Percentiles rank a stretch among this genome's conserved stretches.
Conservation (phyloP, 2,797 vertebrate species). For the Clarias fuscus region DNA sequence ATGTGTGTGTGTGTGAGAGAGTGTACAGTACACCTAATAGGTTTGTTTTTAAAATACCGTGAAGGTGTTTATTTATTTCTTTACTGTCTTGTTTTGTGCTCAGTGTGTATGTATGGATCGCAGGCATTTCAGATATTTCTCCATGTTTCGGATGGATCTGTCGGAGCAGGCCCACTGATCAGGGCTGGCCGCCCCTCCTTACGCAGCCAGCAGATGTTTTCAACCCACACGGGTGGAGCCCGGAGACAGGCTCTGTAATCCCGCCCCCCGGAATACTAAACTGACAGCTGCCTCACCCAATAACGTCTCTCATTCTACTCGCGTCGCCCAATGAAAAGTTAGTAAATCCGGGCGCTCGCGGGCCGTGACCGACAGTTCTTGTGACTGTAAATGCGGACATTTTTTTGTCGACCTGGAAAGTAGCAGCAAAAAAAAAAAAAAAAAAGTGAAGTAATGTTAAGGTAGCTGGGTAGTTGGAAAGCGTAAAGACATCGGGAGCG, state of each 20-base stretch:
- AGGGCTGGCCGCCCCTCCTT: slow-evolving; percentile 48
- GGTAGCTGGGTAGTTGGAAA: slow-evolving; percentile 23
- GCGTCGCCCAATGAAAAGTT: slow-evolving; percentile 72
- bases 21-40: neutral
- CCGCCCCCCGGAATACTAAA: slow-evolving; percentile 36
- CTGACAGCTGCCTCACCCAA: slow-evolving; percentile 63
- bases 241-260: slow-evolving; percentile 64
- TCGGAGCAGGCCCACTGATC: slow-evolving; percentile 48
- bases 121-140: slow-evolving; percentile 6
- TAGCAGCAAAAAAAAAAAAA: slow-evolving; percentile 7
- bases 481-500: slow-evolving; percentile 8
- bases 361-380: slow-evolving; percentile 39
- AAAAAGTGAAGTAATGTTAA: slow-evolving; percentile 49
- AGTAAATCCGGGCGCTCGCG: slow-evolving; percentile 53
- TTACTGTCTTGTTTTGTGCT: neutral
- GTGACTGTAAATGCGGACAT: slow-evolving; percentile 60
- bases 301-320: slow-evolving; percentile 35
- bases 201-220: slow-evolving; percentile 69
- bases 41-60: neutral
- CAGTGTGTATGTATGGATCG: neutral
- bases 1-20: too few species aligned
- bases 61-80: neutral
- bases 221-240: slow-evolving; percentile 72
- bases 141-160: slow-evolving; percentile 50
- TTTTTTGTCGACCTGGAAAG: slow-evolving; percentile 61